Evolutionary conservation across 2,797 vertebrate species (phyloP).

Genomic region (Falco rusticolus): DNA sequence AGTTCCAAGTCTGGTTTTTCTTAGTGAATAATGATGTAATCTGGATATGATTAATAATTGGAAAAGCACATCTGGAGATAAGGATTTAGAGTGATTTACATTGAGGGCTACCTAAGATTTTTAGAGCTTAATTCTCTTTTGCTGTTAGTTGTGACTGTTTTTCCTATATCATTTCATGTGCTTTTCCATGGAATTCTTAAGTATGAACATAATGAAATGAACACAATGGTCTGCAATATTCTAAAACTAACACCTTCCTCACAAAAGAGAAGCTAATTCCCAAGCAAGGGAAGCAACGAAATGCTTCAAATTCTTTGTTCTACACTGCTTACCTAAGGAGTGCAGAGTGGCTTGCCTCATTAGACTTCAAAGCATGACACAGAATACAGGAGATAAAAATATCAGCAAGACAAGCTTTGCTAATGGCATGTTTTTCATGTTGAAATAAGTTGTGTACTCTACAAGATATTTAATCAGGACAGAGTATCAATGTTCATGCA

Average conservation of each 20-base stretch:
- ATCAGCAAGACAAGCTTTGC: conserved; percentile 18
- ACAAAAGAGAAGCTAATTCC: neutral
- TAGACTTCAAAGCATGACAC: conserved; percentile 43
- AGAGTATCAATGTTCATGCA: neutral
- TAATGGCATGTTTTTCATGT: neutral
- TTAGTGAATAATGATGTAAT: neutral
- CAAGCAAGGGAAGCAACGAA: neutral
- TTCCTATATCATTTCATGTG: neutral
- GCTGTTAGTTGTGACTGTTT: neutral
- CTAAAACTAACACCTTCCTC: neutral
- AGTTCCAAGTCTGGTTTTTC: neutral
- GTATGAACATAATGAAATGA: neutral
- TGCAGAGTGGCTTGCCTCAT: neutral
- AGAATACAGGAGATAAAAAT: conserved; percentile 36
- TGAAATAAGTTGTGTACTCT: neutral
- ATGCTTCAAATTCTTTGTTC: neutral
- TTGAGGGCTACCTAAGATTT: neutral
- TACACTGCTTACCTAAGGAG: neutral
- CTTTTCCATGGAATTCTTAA: neutral
- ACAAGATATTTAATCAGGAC: conserved; percentile 3
- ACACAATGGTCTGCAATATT: neutral
- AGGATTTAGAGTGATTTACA: neutral
- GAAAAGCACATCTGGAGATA: neutral
- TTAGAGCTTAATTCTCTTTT: neutral
- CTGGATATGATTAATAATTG: neutral